These are phyloP conservation scores for Diadegma fenestrale DNA, from an alignment of 2,888 invertebrate genomes.

Conservation along the genomic window DNA sequence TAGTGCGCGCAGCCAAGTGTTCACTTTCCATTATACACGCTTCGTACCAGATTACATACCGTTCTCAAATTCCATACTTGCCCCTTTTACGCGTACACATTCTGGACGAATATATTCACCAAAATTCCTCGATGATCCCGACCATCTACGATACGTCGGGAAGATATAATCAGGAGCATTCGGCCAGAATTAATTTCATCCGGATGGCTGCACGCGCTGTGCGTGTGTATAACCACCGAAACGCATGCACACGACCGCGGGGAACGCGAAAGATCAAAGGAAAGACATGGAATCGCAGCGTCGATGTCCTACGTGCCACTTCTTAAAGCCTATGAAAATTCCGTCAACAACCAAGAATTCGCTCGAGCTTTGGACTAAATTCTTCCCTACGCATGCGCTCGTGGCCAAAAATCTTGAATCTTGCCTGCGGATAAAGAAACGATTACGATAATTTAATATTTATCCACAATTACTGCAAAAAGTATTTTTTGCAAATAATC, in stretches of 20 bases:
- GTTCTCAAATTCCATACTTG: conserved; percentile 33
- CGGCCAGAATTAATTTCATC: conserved; percentile 42
- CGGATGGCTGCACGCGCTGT: conserved; percentile 17
- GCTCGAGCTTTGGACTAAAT: conserved; percentile 22
- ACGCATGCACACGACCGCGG: neutral
- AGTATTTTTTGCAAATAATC: neutral
- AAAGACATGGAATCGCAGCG: conserved; percentile 56
- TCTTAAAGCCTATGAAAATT: conserved; percentile 14
- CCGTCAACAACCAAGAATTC: conserved; percentile 29
- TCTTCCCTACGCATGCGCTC: neutral
- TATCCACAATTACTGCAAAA: neutral
- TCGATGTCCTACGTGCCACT: conserved; percentile 21
- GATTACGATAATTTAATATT: neutral
- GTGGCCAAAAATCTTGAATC: neutral
- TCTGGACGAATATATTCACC: conserved; percentile 24
- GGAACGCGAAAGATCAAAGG: conserved; percentile 59
- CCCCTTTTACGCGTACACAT: conserved; percentile 15
- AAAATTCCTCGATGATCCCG: conserved; percentile 40
- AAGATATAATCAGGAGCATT: conserved; percentile 48
- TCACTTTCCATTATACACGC: conserved; percentile 45
- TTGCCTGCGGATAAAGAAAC: neutral
- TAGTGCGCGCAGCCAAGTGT: conserved; percentile 36
- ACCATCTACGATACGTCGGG: conserved; percentile 46
- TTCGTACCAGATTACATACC: conserved; percentile 36
- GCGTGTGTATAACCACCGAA: conserved; percentile 17